Evolutionary conservation across 2,797 vertebrate species (phyloP), one percentile per base, ranked within the genome.

Genomic region (Chelon auratus): DNA sequence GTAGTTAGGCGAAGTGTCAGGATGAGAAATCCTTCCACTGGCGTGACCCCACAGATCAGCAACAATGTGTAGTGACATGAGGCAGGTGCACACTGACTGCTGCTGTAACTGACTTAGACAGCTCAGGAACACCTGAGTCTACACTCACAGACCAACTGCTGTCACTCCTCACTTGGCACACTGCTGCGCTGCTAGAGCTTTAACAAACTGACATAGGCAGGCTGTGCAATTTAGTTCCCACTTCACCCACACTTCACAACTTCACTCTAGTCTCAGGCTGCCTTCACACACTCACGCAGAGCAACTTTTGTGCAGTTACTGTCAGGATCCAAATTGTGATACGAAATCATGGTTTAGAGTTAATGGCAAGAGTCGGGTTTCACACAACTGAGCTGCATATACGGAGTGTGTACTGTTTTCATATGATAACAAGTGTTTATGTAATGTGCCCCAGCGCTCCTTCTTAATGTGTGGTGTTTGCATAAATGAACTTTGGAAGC

Each of bases 51-150:
- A 51, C 62, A 76, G 86, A 85, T 89, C 82, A 85, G 80, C 63
- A 68, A 61, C 86, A 81, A 90, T 84, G 72, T 68, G 68, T 54
- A 65, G 72, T 84, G 91, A 91, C 90, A 88, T 68, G 66, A 83
- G 66, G 61, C 69, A 77, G 77, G 67, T 74, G 20, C 60, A 78
- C 83, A 90, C 24, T 82, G 90, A 85, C 85, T 80, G 68, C 75
- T 72, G 75, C 72, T 69, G 63, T 88, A 89, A 93, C 65, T 61
- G 68, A 20, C 45, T 66, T 2, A 18, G 90, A 89, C 90, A 84
- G 87, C 58, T 45, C 61, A 40, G 79, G 84, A 85, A 79, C 78
- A 84, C 87, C 85, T 84, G 87, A 80, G 72, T 84, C 76, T 69
- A 62, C 57, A 18, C 72, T 80, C 80, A 56, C 72, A 70, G 54